Base-by-base conservation (phyloP, 1,140 invertebrate genomes). In the Wiebesia pumilae region DNA sequence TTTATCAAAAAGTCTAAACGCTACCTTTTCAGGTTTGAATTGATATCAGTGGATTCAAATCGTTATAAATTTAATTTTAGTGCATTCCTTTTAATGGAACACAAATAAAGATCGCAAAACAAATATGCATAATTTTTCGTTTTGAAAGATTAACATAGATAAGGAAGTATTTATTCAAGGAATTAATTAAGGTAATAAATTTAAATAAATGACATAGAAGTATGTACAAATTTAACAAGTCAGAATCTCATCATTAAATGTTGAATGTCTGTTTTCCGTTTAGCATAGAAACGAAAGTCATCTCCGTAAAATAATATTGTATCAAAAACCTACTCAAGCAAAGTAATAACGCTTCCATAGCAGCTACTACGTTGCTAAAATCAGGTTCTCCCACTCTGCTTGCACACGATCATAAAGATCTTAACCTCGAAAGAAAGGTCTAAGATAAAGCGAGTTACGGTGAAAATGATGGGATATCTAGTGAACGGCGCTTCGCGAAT, bases 351-450 rank as follows among this genome's bases (percentile, higher is more conserved):
- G 78, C 30, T 86, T 83, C 81, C 54, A 69, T 38, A 43, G 35
- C 79, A 21, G 4, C 27, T 27, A 51, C 33, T 85, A 47, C 43
- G 40, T 86, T 83, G 62, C 81, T 83, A 38, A 86, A 86, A 83
- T 83, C 81, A 86, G 62, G 71, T 86, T 86, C 69, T 85, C 67
- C 78, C 65, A 73, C 84, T 73, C 47, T 24, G 12, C 40, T 58
- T 2, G 62, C 33, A 12, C 27, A 30, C 62, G 21, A 35, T 19
- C 78, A 86, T 86, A 87, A 83, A 87, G 75, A 87, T 83, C 81
- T 87, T 79, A 86, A 83, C 81, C 73, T 83, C 81, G 82, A 78
- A 83, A 84, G 73, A 80, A 47, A 40, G 43, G 4, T 69, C 51
- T 12, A 58, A 79, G 24, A n/a, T 82, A 79, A 82, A 69, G 73